Base-by-base conservation (phyloP, 2,797 vertebrate species). In the Peromyscus aztecus region DNA sequence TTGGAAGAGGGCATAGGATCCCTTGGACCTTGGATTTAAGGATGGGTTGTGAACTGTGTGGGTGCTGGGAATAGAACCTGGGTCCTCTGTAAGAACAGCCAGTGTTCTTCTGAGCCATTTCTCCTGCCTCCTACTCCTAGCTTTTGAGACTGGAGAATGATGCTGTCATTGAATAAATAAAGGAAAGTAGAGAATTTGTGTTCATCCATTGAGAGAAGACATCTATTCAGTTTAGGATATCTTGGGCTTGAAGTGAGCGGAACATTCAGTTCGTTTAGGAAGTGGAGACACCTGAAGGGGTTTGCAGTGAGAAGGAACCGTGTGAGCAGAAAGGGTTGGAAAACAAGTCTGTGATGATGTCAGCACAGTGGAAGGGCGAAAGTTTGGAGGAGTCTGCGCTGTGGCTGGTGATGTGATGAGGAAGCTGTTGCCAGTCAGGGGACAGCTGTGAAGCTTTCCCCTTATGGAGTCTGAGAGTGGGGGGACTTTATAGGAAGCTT, bases 291-390 rank as follows among this genome's bases (percentile, higher is more conserved):
- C 82, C n/a, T 46, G 73, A 81, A 89, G n/a, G 14, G 34, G 37
- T 96, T 89, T 96, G 87, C 16, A 89, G 49, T n/a, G 71, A 59
- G 71, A 65, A 81, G 59, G 78, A 61, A 80, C 77, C 29, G 55
- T 65, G 27, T 81, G 75, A 85, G 21, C 78, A 89, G 73, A 86
- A 76, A 96, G 29, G 9, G 12, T 43, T 89, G 43, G 75, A 12
- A 94, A 77, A 76, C 73, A 69, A 31, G 49, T 76, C 19, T 86
- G 19, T 76, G 67, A 71, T 69, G 69, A 75, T 80, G 71, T 1
- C 63, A 87, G 69, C 27, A 34, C 82, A 61, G 57, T 5, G 21
- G 71, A 55, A 92, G 90, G 76, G 23, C 23, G n/a, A 34, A 77
- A 24, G 34, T 94, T 86, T 27, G 57, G 76, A 82, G 78, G 83